Base-by-base conservation (phyloP, 1,140 invertebrate species). In the Drosophila suzukii region DNA sequence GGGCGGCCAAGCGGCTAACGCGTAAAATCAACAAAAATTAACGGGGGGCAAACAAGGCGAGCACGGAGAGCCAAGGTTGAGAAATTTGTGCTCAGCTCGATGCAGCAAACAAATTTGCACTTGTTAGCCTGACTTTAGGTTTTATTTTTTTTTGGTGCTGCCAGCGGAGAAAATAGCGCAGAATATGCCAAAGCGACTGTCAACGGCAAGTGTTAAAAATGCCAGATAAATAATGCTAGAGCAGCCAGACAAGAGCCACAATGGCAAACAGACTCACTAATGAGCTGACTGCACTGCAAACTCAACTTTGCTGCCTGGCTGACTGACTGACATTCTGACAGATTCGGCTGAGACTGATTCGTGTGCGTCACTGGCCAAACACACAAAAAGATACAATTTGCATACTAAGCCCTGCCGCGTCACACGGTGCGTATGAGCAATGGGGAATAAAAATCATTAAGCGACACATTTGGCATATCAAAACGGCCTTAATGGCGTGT, bases 391-490 rank as follows among this genome's bases (percentile, higher is more conserved):
- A 43, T 58, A 51, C 60, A 73, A 79, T 88, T 86, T 83, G 83
- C 84, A 86, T 86, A 88, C 75, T 68, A 81, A 80, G 71, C 60
- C 39, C 20, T 39, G 30, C 15, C 55, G 50, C 46, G 58, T 54
- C 74, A 60, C 59, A 80, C 81, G 72, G 60, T 70, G 63, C 81
- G 81, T 83, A 80, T 83, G 72, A 78, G 81, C 76, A 50, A 85
- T 66, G 46, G 43, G 38, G 53, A 78, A 88, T 81, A 78, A 82
- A 81, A 79, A 88, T 74, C 75, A 88, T 86, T 88, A 79, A 83
- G 83, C 83, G 79, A 86, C 83, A 88, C 83, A 88, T 88, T 86
- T 82, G 79, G 83, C 83, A 86, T 86, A 88, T 83, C 79, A 88
- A 86, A 83, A 66, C 53, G 58, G 62, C 24, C 68, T 43, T 72